phyloP scores from a whole-genome alignment of 2,888 invertebrate species.

The Odontothrips loti region DNA sequence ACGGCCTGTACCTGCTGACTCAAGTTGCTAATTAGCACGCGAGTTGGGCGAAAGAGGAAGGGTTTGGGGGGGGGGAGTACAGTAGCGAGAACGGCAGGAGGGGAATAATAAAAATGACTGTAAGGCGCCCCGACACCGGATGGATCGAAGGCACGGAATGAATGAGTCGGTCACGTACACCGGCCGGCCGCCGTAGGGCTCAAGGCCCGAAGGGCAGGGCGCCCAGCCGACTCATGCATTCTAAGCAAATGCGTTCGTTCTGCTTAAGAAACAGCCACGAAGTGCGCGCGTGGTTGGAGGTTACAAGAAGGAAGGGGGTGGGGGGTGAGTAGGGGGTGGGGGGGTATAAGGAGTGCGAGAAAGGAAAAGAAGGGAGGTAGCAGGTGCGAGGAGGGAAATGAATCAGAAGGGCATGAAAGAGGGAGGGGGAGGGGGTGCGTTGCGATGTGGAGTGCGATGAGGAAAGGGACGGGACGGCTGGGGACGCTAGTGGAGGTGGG shows the following conservation, averaged over 20 bases:
- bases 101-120: neutral
- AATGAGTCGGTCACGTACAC: too few species aligned
- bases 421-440: neutral
- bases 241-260: neutral
- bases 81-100: neutral
- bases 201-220: too few species aligned
- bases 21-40: conserved; percentile 24
- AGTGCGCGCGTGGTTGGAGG: neutral
- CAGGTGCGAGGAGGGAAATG: conserved; percentile 7
- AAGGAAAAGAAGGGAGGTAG: conserved; percentile 1
- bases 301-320: neutral
- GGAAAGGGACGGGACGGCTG: neutral
- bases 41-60: neutral
- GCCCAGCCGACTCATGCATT: neutral
- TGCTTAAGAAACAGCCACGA: neutral
- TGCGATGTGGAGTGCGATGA: neutral
- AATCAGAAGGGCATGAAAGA: neutral
- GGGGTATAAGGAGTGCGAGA: neutral
- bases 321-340: neutral
- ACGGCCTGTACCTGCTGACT: neutral
- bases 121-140: too few species aligned
- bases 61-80: too few species aligned
- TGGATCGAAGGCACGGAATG: too few species aligned
- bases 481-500: too few species aligned
- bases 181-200: too few species aligned